Percentiles rank a stretch among this genome's conserved stretches.
phyloP scores from a whole-genome alignment of 2,797 vertebrate genomes.

The Emys orbicularis region DNA sequence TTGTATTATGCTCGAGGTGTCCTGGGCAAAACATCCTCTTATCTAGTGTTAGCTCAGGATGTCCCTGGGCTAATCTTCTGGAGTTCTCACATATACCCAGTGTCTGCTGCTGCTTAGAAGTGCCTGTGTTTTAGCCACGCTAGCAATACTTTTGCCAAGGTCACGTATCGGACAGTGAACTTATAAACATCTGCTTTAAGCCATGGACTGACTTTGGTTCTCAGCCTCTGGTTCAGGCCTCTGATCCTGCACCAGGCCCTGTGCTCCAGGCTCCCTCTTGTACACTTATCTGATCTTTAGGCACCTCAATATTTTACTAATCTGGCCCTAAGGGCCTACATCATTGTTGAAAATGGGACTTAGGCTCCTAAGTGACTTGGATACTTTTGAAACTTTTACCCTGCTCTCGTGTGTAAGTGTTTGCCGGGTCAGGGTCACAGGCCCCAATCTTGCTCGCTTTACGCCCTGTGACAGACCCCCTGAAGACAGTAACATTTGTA shows the following conservation, averaged over 20 bases:
- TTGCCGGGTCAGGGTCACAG: neutral
- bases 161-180: neutral
- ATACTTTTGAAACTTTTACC: neutral
- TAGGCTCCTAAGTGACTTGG: neutral
- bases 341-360: neutral
- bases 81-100: neutral
- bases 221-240: neutral
- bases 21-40: neutral
- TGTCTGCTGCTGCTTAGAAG: neutral
- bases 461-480: neutral
- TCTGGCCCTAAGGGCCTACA: neutral
- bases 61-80: neutral
- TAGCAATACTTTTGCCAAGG: neutral
- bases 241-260: no score
- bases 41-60: neutral
- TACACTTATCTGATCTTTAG: neutral
- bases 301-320: neutral
- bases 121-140: neutral
- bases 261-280: neutral
- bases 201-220: neutral
- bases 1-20: neutral
- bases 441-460: neutral
- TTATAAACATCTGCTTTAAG: neutral
- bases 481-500: neutral
- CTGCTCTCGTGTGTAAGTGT: neutral